Base-by-base conservation (phyloP, 2,888 invertebrate genomes). In the Apotomis betuletana region DNA sequence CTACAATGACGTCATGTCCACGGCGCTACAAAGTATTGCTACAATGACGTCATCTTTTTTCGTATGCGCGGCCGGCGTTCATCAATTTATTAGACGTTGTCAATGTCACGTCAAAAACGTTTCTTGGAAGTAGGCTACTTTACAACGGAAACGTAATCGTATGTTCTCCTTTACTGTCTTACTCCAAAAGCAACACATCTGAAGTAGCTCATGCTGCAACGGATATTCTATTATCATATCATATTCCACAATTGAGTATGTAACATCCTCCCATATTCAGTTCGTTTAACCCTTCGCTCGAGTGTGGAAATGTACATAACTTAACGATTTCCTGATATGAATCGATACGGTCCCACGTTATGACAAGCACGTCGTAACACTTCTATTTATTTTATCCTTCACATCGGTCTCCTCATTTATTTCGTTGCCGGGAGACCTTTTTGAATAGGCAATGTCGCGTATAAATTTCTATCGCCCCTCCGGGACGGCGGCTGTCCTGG, bases 391-490 rank as follows among this genome's bases (percentile, higher is more conserved):
- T 86, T 82, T 82, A 83, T 82, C 82, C 69, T 74, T 75, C 70
- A 67, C 69, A 77, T 78, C 83, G 80, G 83, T 81, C 81, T 83
- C 80, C 84, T 84, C 86, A 87, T 88, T 87, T 88, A 88, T 89
- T 87, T 88, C 83, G 86, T 85, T 83, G 83, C 83, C 81, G 77
- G 79, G 84, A 83, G 84, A 87, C 90, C 89, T 90, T 90, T 90
- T 87, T 89, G 90, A 90, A 90, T 91, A 90, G 87, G 87, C 87
- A 91, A 91, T 90, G 89, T 86, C 85, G 82, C 87, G 90, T 90
- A 91, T 90, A 90, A 90, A 91, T 90, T 90, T 87, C 81, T 80
- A 83, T 81, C 83, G 81, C 81, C 85, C 85, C 84, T 82, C 75
- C 81, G 85, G 84, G 83, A 81, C 78, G 67, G 63, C 81, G 84